These are phyloP conservation scores for Diorhabda elongata DNA, from an alignment of 1,140 invertebrate species.

Conservation along the genomic window DNA sequence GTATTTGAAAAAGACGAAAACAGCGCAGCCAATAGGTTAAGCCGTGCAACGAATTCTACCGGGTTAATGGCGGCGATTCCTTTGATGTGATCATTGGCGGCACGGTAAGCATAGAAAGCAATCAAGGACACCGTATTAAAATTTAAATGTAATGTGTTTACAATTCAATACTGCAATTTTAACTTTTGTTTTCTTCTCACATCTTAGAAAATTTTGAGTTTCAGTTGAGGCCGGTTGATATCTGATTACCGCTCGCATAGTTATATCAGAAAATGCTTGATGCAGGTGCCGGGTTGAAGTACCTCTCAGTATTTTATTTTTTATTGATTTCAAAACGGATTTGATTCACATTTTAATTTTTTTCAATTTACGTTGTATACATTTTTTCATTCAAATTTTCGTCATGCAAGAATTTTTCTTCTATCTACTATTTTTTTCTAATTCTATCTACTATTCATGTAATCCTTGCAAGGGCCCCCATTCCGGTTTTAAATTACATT, in stretches of 20 bases:
- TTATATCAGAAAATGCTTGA: no score
- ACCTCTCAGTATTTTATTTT: background rate
- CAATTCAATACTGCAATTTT: no score
- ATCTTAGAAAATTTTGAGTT: conserved; percentile 3
- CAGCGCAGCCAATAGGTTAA: background rate
- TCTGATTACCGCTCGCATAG: no score
- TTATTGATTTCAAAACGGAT: no score
- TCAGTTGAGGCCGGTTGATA: conserved; percentile 4
- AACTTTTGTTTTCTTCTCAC: background rate
- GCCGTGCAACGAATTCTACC: conserved; percentile 3
- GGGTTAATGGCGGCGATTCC: conserved; percentile 4
- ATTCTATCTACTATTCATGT: background rate
- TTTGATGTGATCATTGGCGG: conserved; percentile 2
- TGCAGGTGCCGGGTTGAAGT: no score
- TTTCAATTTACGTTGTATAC: no score
- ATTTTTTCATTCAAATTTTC: no score
- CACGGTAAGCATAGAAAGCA: conserved; percentile 2
- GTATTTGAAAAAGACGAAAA: no score
- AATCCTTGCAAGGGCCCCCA: background rate
- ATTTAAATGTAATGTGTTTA: no score
- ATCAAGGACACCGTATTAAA: conserved; percentile 5
- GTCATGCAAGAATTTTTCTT: background rate
- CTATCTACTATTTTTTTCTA: background rate
- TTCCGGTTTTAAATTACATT: background rate
- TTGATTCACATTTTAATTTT: no score